A percentile compares a stretch with the other conserved stretches of the same genome.
Conservation (phyloP, 2,888 invertebrate genomes). For the Apomyelois bistriatella region DNA sequence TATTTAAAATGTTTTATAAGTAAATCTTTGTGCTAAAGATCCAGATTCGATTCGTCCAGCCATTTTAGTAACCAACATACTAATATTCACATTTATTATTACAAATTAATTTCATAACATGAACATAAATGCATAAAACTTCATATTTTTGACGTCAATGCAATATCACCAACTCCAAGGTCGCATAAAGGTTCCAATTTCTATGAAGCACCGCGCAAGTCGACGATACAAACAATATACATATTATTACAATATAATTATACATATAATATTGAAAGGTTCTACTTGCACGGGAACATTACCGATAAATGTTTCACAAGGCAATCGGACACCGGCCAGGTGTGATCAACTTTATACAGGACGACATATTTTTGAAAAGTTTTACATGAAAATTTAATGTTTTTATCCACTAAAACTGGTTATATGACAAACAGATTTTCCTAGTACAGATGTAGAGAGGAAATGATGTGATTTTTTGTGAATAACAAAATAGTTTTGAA, state of each 20-base stretch:
- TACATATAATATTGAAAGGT: slow-evolving; percentile 37
- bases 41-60: no score
- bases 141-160: slow-evolving; percentile 22
- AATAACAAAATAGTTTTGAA: no score
- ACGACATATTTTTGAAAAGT: background rate
- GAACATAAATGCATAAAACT: background rate
- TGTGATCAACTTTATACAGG: slow-evolving; percentile 34
- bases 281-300: slow-evolving; percentile 58
- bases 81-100: background rate
- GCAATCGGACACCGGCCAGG: slow-evolving; percentile 59
- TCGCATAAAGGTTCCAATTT: slow-evolving; percentile 39
- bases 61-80: no score
- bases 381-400: no score
- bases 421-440: no score
- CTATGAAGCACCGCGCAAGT: slow-evolving; percentile 28
- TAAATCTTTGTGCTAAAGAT: no score
- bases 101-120: background rate
- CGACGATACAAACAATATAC: slow-evolving; percentile 11
- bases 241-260: slow-evolving; percentile 9
- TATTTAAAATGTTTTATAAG: no score
- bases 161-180: slow-evolving; percentile 24
- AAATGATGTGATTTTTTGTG: no score
- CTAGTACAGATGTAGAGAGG: no score
- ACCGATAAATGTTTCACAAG: slow-evolving; percentile 62
- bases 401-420: no score